Evolutionary conservation across 2,888 invertebrate species (phyloP), one percentile per base, ranked within the genome.

Genomic region (Metallyticus violacea): DNA sequence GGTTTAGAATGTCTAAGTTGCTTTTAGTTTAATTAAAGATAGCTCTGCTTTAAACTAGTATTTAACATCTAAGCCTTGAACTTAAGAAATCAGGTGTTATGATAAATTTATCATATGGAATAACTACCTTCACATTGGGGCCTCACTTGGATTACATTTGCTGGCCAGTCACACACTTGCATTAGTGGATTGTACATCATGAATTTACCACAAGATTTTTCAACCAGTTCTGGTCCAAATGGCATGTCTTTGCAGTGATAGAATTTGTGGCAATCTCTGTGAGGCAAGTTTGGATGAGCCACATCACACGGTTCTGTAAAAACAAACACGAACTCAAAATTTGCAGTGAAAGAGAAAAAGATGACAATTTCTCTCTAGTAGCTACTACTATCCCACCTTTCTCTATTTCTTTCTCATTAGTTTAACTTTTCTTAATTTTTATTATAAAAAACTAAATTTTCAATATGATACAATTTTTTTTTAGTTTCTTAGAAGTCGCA

Each of bases 131-230:
- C 89, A 87, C 97, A 97, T 28, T 94, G 93, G 0, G 96, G 95
- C 85, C 95, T 93, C 0, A 95, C 89, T 0, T 91, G 89, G 0
- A 92, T 88, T 0, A 97, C 96, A 7, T 90, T 90, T 0, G 91
- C 90, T 0, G 95, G 94, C 93, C 94, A 95, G 90, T 95, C 96
- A 89, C 96, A 96, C 3, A 94, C 92, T 92, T 94, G 93, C 4
- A 91, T 91, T 1, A 90, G 90, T 0, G 96, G 95, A 92, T 96
- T 95, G 91, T 94, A 97, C 93, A 95, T 91, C 91, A 95, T 95
- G 25, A 92, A 92, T 0, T 93, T 92, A 0, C 94, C 94, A 89
- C 97, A 97, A 0, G 93, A 92, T 91, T 96, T 96, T 89, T 95
- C 93, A 6, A 95, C 94, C 27, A 93, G 91, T 86, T 92, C 91